Evolutionary conservation across 1,140 invertebrate species (phyloP).

Genomic region (Drosophila paulistorum): DNA sequence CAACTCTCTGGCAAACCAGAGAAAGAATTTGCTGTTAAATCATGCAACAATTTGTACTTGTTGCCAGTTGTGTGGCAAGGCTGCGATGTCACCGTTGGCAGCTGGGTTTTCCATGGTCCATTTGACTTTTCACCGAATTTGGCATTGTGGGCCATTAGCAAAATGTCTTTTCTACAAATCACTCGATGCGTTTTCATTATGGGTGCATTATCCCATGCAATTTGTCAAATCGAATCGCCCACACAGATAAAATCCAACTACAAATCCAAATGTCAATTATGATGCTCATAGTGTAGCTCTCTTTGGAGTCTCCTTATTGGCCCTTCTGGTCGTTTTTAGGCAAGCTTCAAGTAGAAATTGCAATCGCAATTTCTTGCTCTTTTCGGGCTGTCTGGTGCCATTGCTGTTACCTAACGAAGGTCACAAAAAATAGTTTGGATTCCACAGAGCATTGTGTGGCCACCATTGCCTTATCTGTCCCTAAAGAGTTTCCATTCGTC

Average conservation of each 20-base stretch:
- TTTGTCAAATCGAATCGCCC: constrained; percentile 28
- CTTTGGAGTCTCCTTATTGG: constrained; percentile 11
- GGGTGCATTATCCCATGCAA: constrained; percentile 39
- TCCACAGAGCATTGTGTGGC: constrained; percentile 67
- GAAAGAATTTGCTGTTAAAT: no score
- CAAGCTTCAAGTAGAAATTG: constrained; percentile 27
- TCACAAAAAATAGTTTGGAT: constrained; percentile 37
- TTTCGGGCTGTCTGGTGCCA: constrained; percentile 47
- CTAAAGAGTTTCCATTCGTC: no score
- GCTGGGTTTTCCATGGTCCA: constrained; percentile 28
- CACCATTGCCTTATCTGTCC: constrained; percentile 16
- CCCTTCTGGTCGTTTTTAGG: constrained; percentile 40
- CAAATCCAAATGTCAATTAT: constrained; percentile 23
- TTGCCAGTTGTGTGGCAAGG: neutral
- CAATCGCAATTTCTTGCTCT: neutral
- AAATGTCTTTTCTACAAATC: constrained; percentile 54
- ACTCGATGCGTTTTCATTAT: constrained; percentile 59
- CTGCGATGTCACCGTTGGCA: neutral
- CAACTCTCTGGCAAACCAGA: no score
- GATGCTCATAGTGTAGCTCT: constrained; percentile 28
- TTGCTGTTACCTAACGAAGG: constrained; percentile 22
- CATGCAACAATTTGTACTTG: neutral
- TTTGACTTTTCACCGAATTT: constrained; percentile 5
- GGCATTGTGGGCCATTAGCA: constrained; percentile 48
- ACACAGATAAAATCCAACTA: constrained; percentile 3